These are phyloP conservation scores for Timema cristinae DNA, from an alignment of 2,888 invertebrate species.

Conservation along the genomic window DNA sequence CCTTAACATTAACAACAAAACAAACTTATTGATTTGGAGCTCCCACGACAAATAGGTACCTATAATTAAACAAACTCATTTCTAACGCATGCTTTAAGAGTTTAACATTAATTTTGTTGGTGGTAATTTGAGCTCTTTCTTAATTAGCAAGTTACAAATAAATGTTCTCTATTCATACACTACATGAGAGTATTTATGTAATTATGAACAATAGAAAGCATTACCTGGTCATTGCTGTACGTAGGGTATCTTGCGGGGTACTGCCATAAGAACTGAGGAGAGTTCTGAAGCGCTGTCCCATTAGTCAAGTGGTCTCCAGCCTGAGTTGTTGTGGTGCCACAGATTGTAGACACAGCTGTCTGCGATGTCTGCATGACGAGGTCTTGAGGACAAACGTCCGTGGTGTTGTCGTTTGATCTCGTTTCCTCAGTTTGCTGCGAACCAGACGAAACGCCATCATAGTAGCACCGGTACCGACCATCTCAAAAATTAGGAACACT, in stretches of 20 bases:
- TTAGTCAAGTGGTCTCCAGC: conserved; percentile 35
- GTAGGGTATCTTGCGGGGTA: conserved; percentile 67
- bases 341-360: conserved; percentile 33
- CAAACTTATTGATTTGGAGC: too few relatives aligned
- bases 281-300: conserved; percentile 42
- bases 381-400: conserved; percentile 23
- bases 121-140: too few relatives aligned
- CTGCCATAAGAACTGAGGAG: conserved; percentile 73
- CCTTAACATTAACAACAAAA: too few relatives aligned
- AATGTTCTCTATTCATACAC: too few relatives aligned
- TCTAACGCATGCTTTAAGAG: too few relatives aligned
- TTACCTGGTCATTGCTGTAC: conserved; percentile 77
- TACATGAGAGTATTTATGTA: too few relatives aligned
- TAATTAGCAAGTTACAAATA: too few relatives aligned
- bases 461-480: conserved; percentile 77
- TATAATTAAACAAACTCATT: too few relatives aligned
- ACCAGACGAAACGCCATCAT: conserved; percentile 86
- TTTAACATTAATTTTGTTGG: too few relatives aligned
- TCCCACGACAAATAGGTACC: too few relatives aligned
- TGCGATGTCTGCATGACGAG: conserved; percentile 28
- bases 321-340: conserved; percentile 32
- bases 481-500: conserved; percentile 45
- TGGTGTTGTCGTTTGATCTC: conserved; percentile 60
- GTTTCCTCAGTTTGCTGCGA: conserved; percentile 84
- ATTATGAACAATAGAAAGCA: background rate